Conservation (phyloP, 1,140 invertebrate species). For the Brachystomella parvula region DNA sequence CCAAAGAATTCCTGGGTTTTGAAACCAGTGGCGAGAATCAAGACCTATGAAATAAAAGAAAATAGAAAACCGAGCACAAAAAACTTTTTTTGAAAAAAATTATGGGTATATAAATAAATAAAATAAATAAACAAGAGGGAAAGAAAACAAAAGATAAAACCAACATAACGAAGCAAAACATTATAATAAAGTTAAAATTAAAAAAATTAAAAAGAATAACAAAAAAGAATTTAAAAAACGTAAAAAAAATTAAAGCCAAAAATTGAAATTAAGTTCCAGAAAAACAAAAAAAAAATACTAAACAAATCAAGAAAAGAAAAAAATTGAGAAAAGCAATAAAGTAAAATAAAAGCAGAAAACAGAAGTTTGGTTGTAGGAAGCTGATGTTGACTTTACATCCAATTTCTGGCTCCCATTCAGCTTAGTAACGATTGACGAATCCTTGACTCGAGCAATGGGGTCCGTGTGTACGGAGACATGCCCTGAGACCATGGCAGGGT, state of each 20-base stretch:
- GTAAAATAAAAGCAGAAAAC: background rate
- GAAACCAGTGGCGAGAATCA: slow-evolving; percentile 27
- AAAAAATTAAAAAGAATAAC: no score
- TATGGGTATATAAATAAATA: no score
- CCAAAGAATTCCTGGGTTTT: slow-evolving; percentile 24
- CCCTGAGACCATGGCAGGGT: background rate
- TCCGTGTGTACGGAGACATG: slow-evolving; percentile 12
- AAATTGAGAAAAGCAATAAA: no score
- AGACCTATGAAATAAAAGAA: slow-evolving; percentile 21
- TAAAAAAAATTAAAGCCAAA: no score
- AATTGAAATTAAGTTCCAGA: no score
- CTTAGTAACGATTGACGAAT: slow-evolving; percentile 7
- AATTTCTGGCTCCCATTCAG: slow-evolving; percentile 2
- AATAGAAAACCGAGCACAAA: no score
- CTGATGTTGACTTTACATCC: slow-evolving; percentile 12
- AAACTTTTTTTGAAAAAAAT: background rate
- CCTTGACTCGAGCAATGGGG: slow-evolving; percentile 11
- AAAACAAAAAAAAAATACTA: background rate
- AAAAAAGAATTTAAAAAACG: no score
- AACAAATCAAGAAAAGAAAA: background rate
- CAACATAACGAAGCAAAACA: no score
- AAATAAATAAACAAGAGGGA: no score
- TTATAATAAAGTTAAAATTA: no score
- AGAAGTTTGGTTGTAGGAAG: background rate
- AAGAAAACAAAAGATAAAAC: no score